Evolutionary conservation across 2,888 invertebrate species (phyloP).

Genomic region (Tholera decimalis): DNA sequence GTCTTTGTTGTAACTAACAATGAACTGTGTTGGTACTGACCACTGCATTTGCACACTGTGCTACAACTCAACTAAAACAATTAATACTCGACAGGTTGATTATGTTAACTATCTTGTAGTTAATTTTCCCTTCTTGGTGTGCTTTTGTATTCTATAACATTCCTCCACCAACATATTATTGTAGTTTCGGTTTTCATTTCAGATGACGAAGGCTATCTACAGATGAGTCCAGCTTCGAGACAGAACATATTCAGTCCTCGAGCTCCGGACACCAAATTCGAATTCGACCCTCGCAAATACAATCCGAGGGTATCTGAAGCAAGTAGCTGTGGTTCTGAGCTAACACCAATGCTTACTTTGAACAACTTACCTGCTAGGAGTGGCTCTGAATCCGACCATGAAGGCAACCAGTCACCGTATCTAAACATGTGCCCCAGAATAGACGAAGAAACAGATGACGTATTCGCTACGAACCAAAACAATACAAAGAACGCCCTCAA

Average conservation of each 20-base stretch:
- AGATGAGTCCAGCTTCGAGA: constrained; percentile 91
- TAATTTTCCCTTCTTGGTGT: constrained; percentile 34
- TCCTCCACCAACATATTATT: neutral
- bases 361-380: constrained; percentile 82
- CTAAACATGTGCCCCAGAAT: constrained; percentile 80
- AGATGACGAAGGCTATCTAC: constrained; percentile 91
- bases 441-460: constrained; percentile 85
- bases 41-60: constrained; percentile 34
- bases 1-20: constrained; percentile 70
- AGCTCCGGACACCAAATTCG: constrained; percentile 84
- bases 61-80: constrained; percentile 45
- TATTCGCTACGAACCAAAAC: constrained; percentile 80
- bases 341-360: constrained; percentile 90
- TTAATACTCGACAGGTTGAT: constrained; percentile 21
- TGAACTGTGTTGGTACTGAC: constrained; percentile 51
- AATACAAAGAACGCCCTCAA: constrained; percentile 80
- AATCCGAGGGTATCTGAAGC: constrained; percentile 75
- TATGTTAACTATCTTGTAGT: constrained; percentile 33
- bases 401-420: constrained; percentile 79
- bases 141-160: constrained; percentile 34
- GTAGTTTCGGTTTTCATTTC: constrained; percentile 64
- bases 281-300: constrained; percentile 86
- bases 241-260: constrained; percentile 91
- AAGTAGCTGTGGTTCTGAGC: constrained; percentile 82
- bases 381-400: constrained; percentile 86